phyloP scores from a whole-genome alignment of 2,797 vertebrate species.

The Urosaurus nigricauda region DNA sequence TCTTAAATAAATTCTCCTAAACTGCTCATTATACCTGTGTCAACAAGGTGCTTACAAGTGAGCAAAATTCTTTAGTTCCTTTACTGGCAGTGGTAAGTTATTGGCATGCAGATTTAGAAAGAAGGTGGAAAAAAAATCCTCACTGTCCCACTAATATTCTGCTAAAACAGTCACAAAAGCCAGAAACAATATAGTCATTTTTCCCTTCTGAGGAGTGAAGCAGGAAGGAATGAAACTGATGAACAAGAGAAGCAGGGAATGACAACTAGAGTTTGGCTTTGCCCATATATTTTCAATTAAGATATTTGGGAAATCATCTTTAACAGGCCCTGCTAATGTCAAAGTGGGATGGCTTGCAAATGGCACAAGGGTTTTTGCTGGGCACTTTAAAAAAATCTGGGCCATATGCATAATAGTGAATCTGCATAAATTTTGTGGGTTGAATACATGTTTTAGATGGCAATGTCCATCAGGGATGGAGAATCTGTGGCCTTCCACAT shows the following conservation, averaged over 20 bases:
- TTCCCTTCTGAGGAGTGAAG: background rate
- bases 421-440: background rate
- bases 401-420: no score
- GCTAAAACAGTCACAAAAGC: background rate
- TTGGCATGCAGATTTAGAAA: constrained; percentile 16
- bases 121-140: background rate
- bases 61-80: constrained; percentile 51
- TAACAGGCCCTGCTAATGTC: background rate
- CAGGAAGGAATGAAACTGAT: background rate
- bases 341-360: background rate
- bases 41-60: constrained; percentile 70
- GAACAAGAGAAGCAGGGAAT: background rate
- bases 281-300: background rate
- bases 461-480: no score
- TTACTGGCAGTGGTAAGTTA: background rate
- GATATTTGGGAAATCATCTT: background rate
- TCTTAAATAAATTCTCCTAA: constrained; percentile 76
- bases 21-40: constrained; percentile 73
- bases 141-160: background rate
- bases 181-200: background rate
- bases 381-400: background rate
- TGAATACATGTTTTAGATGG: background rate
- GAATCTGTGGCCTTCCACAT: no score
- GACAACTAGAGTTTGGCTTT: background rate
- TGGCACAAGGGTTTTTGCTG: no score